phyloP scores from a whole-genome alignment of 2,888 invertebrate species.

The Labia minor region DNA sequence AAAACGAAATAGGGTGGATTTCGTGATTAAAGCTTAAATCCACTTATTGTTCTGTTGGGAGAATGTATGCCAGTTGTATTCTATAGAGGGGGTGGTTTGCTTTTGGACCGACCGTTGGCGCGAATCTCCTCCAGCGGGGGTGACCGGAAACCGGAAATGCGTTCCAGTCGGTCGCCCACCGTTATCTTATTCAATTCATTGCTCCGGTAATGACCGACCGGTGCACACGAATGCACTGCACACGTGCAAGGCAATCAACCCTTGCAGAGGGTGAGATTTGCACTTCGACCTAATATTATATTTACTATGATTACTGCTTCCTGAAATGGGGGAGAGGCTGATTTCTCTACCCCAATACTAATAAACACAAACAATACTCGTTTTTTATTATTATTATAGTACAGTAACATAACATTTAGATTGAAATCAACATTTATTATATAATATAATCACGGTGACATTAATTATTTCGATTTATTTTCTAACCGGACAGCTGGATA shows the following conservation, averaged over 20 bases:
- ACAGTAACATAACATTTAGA: too few species aligned
- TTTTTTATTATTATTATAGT: too few species aligned
- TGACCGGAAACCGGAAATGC: slow-evolving; percentile 9
- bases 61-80: too few species aligned
- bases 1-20: too few species aligned
- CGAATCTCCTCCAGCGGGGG: slow-evolving; percentile 3
- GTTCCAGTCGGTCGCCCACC: not conserved
- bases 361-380: too few species aligned
- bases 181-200: slow-evolving; percentile 1
- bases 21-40: too few species aligned
- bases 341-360: too few species aligned
- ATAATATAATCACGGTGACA: too few species aligned
- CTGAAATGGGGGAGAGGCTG: not conserved
- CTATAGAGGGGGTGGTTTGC: not conserved
- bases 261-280: slow-evolving; percentile 3
- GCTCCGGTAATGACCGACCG: slow-evolving; percentile 13
- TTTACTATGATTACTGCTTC: not conserved
- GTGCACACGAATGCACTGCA: not conserved
- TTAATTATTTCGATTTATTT: too few species aligned
- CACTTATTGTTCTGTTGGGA: too few species aligned
- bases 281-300: not conserved
- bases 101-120: slow-evolving; percentile 1
- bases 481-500: too few species aligned
- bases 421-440: too few species aligned
- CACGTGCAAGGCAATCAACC: slow-evolving; percentile 13